Evolutionary conservation across 2,888 invertebrate species (phyloP).

Genomic region (Polydesmus complanatus): DNA sequence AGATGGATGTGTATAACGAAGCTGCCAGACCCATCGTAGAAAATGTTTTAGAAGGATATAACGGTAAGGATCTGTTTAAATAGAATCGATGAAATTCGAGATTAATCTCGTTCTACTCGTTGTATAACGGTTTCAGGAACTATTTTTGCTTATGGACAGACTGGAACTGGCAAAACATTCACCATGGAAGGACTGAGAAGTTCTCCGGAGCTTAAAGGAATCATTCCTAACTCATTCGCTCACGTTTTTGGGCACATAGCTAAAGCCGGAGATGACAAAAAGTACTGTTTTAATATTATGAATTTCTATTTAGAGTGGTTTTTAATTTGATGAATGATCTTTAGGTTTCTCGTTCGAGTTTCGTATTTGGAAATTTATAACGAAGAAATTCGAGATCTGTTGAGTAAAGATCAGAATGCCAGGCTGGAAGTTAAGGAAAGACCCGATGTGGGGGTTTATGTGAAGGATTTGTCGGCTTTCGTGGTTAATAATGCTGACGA

Average conservation of each 20-base stretch:
- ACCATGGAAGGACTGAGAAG: slow-evolving; percentile 91
- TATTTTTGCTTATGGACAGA: slow-evolving; percentile 48
- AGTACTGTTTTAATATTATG: slow-evolving; percentile 38
- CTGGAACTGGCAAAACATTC: slow-evolving; percentile 95
- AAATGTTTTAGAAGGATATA: slow-evolving; percentile 87
- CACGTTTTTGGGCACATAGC: slow-evolving; percentile 97
- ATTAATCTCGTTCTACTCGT: neutral
- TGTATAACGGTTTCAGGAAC: slow-evolving; percentile 34
- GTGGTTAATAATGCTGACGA: slow-evolving; percentile 97
- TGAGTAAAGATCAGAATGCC: slow-evolving; percentile 71
- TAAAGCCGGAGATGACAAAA: slow-evolving; percentile 75
- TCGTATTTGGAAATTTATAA: slow-evolving; percentile 99
- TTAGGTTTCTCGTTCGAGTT: slow-evolving; percentile 84
- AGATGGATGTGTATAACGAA: slow-evolving; percentile 89
- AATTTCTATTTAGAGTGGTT: neutral
- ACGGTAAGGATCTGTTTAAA: slow-evolving; percentile 43
- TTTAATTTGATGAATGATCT: slow-evolving; percentile 16
- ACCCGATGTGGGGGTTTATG: slow-evolving; percentile 92
- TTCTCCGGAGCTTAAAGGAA: slow-evolving; percentile 78
- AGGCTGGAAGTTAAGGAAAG: slow-evolving; percentile 87
- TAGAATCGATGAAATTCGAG: neutral
- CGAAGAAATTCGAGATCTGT: slow-evolving; percentile 90
- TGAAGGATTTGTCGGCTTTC: slow-evolving; percentile 90
- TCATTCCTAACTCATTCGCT: slow-evolving; percentile 97
- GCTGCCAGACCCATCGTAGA: slow-evolving; percentile 94